phyloP scores from a whole-genome alignment of 2,113 vertebrate genomes.

The Sorex araneus region DNA sequence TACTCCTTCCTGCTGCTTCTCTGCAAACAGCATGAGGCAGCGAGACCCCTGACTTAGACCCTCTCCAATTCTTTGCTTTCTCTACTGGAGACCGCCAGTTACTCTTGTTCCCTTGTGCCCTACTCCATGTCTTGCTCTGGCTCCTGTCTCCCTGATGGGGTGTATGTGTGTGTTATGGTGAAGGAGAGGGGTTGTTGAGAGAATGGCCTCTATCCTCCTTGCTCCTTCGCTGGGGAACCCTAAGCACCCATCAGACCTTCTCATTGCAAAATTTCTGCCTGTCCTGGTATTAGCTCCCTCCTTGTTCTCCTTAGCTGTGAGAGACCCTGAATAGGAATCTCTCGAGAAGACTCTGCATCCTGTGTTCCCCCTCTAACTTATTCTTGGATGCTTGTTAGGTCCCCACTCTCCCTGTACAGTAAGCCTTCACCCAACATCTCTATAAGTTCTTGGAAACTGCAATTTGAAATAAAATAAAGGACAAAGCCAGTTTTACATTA shows the following conservation, averaged over 20 bases:
- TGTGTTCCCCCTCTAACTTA: neutral
- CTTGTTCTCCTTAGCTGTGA: neutral
- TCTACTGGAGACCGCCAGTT: too few species aligned
- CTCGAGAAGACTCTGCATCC: neutral
- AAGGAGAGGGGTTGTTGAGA: too few species aligned
- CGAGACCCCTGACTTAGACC: too few species aligned
- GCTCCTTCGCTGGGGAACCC: neutral
- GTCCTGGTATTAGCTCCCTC: neutral
- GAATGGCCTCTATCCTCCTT: neutral
- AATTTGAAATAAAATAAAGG: neutral
- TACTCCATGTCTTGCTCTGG: too few species aligned
- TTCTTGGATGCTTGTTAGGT: neutral
- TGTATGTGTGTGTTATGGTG: too few species aligned
- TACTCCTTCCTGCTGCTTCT: too few species aligned
- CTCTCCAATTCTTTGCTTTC: too few species aligned
- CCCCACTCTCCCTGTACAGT: neutral
- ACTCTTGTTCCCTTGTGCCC: too few species aligned
- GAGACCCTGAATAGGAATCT: neutral
- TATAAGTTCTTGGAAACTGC: neutral
- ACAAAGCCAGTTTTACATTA: neutral
- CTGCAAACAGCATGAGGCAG: too few species aligned
- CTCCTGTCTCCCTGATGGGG: too few species aligned
- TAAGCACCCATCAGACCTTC: neutral
- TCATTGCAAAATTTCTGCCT: neutral
- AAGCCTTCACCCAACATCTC: neutral